phyloP scores from a whole-genome alignment of 1,140 invertebrate species.

The Caerostris darwini region DNA sequence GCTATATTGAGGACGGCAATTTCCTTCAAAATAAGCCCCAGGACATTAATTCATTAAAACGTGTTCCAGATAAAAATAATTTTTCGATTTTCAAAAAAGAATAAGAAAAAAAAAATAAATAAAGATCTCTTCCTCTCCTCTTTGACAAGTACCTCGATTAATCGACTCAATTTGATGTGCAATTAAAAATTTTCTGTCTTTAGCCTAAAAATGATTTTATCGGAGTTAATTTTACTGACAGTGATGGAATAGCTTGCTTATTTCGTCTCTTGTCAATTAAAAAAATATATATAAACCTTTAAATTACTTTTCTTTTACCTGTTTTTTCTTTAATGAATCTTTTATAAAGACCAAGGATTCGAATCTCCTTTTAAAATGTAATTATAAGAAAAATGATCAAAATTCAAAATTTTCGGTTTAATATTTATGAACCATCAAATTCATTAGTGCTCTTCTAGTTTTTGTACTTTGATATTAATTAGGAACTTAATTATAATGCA shows the following conservation, averaged over 20 bases:
- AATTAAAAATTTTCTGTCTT: slow-evolving; percentile 41
- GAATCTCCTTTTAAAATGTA: too few species aligned
- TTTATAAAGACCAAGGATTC: too few species aligned
- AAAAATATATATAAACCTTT: neutral
- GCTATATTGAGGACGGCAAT: slow-evolving; percentile 61
- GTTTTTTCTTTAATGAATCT: neutral
- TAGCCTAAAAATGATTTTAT: slow-evolving; percentile 16
- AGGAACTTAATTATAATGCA: too few species aligned
- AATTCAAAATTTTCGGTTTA: too few species aligned
- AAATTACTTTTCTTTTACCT: neutral
- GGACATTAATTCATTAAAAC: slow-evolving; percentile 70
- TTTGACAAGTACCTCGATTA: slow-evolving; percentile 23
- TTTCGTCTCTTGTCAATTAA: neutral
- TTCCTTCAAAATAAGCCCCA: slow-evolving; percentile 60
- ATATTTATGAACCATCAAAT: too few species aligned
- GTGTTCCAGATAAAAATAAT: slow-evolving; percentile 66
- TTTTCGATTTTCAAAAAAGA: neutral
- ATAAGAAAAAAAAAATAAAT: neutral
- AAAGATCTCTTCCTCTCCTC: neutral
- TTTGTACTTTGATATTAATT: too few species aligned
- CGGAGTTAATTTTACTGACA: neutral
- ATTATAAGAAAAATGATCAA: too few species aligned
- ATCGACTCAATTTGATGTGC: slow-evolving; percentile 35
- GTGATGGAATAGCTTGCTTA: slow-evolving; percentile 12
- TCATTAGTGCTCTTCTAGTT: too few species aligned